Evolutionary conservation across 2,113 vertebrate genomes (phyloP).

Genomic region (Myanophis thanlyinensis): DNA sequence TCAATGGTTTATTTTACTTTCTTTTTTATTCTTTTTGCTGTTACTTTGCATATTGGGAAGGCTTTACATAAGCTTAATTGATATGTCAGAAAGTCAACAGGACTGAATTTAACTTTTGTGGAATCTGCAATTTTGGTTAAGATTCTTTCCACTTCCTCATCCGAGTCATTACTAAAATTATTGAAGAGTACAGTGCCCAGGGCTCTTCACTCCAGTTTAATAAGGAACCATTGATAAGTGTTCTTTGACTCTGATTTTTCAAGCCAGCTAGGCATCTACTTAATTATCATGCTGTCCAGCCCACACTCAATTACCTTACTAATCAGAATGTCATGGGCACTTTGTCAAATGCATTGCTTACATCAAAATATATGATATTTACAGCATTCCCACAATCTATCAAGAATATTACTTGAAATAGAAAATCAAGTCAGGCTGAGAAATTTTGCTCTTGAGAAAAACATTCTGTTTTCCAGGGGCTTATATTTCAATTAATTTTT

Average conservation of each 20-base stretch:
- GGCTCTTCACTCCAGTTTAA: neutral
- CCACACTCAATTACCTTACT: neutral
- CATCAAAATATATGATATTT: neutral
- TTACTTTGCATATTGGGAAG: neutral
- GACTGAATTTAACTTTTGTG: neutral
- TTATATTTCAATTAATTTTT: neutral
- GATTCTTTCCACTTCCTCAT: neutral
- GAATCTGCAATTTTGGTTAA: neutral
- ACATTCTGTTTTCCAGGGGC: neutral
- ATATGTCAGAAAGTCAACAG: neutral
- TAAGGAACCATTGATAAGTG: neutral
- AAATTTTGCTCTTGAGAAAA: neutral
- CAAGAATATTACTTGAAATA: neutral
- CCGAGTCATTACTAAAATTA: neutral
- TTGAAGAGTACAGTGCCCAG: neutral
- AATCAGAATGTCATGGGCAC: neutral
- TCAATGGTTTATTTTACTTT: neutral
- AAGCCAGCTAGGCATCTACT: neutral
- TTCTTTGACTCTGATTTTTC: neutral
- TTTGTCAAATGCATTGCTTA: neutral
- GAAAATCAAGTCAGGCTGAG: neutral
- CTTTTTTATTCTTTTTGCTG: neutral
- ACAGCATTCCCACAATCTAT: neutral
- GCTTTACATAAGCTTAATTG: neutral
- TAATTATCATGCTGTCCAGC: neutral